Base-by-base conservation (phyloP, 2,888 invertebrate species). In the Ceriagrion tenellum region DNA sequence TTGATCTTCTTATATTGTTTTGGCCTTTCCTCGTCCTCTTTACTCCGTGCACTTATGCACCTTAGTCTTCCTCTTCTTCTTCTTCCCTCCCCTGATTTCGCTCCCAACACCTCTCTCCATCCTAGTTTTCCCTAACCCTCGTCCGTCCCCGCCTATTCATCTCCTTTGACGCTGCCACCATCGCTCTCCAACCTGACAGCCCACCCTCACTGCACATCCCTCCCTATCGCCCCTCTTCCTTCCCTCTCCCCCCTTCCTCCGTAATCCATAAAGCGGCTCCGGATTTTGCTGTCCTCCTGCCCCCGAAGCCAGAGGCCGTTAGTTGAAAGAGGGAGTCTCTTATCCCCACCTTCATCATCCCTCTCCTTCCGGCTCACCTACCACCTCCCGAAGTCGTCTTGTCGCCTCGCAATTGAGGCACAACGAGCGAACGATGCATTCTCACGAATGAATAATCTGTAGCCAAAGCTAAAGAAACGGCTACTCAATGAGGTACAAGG, bases 141-240 rank as follows among this genome's bases (percentile, higher is more conserved):
- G 10, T 89, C 26, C 26, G 18, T 55, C 55, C 89, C 55, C 26
- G 55, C 55, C 89, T 18, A 6, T 69, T 69, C 69, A n/a, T 69
- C 69, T 16, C 93, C 69, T 26, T 93, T 69, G 93, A 93, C 69
- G 69, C 69, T 69, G n/a, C 40, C 81, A 47, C 93, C 93, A 93
- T 93, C 55, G 47, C 69, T 93, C 93, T 93, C 74, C 93, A 93
- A 47, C 47, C 93, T 93, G 93, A 93, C 93, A 93, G 93, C 93
- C 40, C 35, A 69, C 93, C 69, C 93, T 63, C 63, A 90, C 90
- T 56, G 56, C 90, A 55, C 30, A 23, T 47, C 56, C 59, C 59
- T 55, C 55, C 26, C 40, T 20, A 13, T n/a, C 88, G 0, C 23
- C n/a, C 40, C 40, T 47, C 47, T 55, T 55, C 55, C 0, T n/a